phyloP scores from a whole-genome alignment of 1,140 invertebrate species.

The Drosophila sp. region DNA sequence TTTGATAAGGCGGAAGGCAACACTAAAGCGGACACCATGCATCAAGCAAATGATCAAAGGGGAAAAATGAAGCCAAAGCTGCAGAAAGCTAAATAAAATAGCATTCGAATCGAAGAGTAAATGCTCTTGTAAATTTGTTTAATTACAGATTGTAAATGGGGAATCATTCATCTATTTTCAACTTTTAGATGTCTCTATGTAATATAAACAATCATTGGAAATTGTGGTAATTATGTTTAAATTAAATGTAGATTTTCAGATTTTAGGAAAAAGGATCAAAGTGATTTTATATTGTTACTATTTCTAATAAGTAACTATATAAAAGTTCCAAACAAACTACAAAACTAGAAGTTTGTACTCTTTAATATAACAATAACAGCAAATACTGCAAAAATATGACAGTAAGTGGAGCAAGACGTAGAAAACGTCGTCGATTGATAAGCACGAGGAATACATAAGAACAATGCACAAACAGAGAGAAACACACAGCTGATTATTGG shows the following conservation, averaged over 20 bases:
- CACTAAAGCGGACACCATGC: slow-evolving; percentile 28
- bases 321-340: slow-evolving; percentile 9
- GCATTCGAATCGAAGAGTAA: background rate
- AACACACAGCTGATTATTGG: slow-evolving; percentile 44
- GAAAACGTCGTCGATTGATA: slow-evolving; percentile 55
- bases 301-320: no score
- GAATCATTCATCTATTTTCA: background rate
- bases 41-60: slow-evolving; percentile 19
- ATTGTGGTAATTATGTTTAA: no score
- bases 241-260: no score
- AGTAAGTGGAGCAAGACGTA: slow-evolving; percentile 46
- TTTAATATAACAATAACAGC: slow-evolving; percentile 12
- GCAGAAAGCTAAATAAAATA: slow-evolving; percentile 18
- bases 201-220: no score
- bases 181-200: no score
- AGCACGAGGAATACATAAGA: slow-evolving; percentile 50
- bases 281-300: no score
- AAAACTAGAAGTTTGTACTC: background rate
- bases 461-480: slow-evolving; percentile 14
- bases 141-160: background rate
- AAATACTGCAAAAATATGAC: slow-evolving; percentile 19
- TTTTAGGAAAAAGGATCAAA: no score
- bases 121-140: background rate
- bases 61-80: slow-evolving; percentile 11
- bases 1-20: slow-evolving; percentile 50